Evolutionary conservation across 2,797 vertebrate genomes (phyloP), one percentile per base, ranked within the genome.

Genomic region (Schizopygopsis pylzovi): DNA sequence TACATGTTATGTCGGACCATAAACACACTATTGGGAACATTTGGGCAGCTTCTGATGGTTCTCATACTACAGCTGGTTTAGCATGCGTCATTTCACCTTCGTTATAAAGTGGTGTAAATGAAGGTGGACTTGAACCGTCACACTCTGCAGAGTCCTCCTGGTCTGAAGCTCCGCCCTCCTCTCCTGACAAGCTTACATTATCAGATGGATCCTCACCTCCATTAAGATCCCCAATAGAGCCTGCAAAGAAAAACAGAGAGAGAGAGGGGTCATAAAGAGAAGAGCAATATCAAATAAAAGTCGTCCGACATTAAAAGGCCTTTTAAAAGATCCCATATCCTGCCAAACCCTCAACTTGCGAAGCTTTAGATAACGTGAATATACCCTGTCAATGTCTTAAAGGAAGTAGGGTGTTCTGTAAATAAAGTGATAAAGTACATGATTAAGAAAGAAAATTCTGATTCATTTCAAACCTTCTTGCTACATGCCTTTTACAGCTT

Each of bases 141-240:
- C 91, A 92, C 15, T 97, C 97, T 0, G 91, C 91, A 0, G 94
- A 95, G 25, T 96, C 94, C 1, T 97, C 96, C 0, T 84, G 95
- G 86, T 98, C 96, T 0, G 96, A 97, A 15, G 91, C 65, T 0
- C 92, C 87, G 0, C 94, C 96, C 10, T 98, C 96, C 80, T 93
- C 95, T 79, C 96, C 97, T 0, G 92, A 95, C n/a, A 95, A 93
- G 92, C 95, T 95, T 73, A 86, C 89, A 83, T 94, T 95, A 56
- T 94, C 93, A 0, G 83, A 86, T 0, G 86, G 92, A 77, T 97
- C 97, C 70, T 98, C 97, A 0, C 93, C 87, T 7, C 95, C 94
- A 54, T 97, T 97, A 87, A 97, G 96, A 11, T 97, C 97, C 76
- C 97, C 97, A 11, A 97, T 93, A 90, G 97, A 96, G 91, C 98